Conservation (phyloP, 2,888 invertebrate genomes). For the Perdita meconis region DNA sequence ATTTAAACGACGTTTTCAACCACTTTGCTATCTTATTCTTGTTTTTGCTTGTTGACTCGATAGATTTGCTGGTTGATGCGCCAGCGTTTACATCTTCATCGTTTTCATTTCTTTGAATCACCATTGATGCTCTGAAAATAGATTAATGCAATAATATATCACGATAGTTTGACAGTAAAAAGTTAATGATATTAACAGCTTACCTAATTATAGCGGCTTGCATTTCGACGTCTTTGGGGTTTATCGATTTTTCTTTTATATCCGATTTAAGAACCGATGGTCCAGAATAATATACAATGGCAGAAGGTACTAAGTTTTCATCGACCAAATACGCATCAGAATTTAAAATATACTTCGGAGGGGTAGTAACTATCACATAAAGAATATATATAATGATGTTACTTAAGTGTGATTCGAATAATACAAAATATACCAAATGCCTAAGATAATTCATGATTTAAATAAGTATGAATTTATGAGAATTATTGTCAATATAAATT, state of each 20-base stretch:
- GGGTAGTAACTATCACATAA: conserved; percentile 89
- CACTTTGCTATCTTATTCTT: conserved; percentile 73
- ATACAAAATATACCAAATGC: no score
- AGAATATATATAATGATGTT: conserved; percentile 7
- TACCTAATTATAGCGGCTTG: conserved; percentile 90
- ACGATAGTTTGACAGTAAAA: not conserved
- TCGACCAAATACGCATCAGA: conserved; percentile 88
- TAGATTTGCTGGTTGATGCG: not conserved
- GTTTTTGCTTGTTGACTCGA: conserved; percentile 39
- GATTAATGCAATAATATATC: not conserved
- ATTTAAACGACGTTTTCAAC: conserved; percentile 73
- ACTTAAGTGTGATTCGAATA: conserved; percentile 1
- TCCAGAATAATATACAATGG: conserved; percentile 88
- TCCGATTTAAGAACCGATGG: conserved; percentile 86
- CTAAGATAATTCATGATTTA: not conserved
- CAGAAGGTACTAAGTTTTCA: conserved; percentile 91
- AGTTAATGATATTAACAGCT: not conserved
- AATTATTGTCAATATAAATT: not conserved
- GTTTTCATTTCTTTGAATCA: conserved; percentile 48
- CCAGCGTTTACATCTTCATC: conserved; percentile 14
- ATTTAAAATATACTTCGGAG: conserved; percentile 90
- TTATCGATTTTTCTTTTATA: conserved; percentile 87
- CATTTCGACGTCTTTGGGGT: conserved; percentile 88
- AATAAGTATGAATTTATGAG: not conserved
- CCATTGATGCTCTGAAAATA: conserved; percentile 65